Base-by-base conservation (phyloP, 1,140 invertebrate species). In the Lordiphosa clarofinis region DNA sequence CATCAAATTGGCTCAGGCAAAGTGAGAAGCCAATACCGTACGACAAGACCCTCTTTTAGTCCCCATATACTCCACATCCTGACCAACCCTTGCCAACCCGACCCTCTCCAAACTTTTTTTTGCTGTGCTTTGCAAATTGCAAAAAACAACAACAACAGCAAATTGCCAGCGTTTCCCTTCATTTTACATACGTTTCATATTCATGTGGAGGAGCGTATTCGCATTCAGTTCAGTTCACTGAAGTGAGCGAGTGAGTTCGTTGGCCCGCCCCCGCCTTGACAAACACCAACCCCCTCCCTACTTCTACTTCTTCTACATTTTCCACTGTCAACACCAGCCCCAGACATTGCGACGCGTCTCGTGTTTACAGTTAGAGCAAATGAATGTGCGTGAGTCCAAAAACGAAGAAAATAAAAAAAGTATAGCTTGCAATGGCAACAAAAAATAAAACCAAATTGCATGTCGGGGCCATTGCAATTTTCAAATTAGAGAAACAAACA, bases 101-200 rank as follows among this genome's bases (percentile, higher is more conserved):
- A 12, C 63, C 40, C 63, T 8, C 48, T 48, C 13, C n/a, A 67
- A 49, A 21, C 33, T n/a, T n/a, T n/a, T 58, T 58, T 53, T n/a
- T 69, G 65, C 56, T 68, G 48, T 49, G 65, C 64, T 68, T 59
- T 59, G 62, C 63, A 59, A 59, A 59, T 68, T 68, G 66, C 56
- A 68, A 47, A 38, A 28, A 38, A n/a, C 28, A 52, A 37, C 13
- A 50, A 15, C 28, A 50, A 7, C 2, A 38, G 39, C 66, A 70
- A 71, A 57, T 71, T 67, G 67, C 57, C 49, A 73, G 76, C 67
- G 59, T 82, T 75, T 82, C 76, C 76, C 76, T 59, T 75, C 67
- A 60, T 81, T 82, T 82, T 82, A 65, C 76, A 82, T 81, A 72
- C 76, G 71, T 72, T 81, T 82, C 76, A 75, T 82, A 76, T 84